Percentiles rank a stretch among this genome's conserved stretches.
Evolutionary conservation across 2,113 vertebrate species (phyloP).

Genomic region (Saguinus midas): DNA sequence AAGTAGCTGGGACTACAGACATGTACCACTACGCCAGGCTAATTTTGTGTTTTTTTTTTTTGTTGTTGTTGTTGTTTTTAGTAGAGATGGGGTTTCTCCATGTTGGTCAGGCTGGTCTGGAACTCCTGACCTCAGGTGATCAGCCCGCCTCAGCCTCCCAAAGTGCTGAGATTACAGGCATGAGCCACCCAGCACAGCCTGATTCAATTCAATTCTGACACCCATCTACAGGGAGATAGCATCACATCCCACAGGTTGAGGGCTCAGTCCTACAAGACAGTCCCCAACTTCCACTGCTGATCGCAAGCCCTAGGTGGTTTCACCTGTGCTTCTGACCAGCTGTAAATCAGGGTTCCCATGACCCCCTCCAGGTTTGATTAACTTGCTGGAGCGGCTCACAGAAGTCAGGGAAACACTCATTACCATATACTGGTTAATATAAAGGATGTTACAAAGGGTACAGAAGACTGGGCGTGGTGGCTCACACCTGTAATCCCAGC

Average conservation of each 20-base stretch:
- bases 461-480: no score
- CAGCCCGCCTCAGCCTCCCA: no score
- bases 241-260: not conserved
- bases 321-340: not conserved
- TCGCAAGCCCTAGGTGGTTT: not conserved
- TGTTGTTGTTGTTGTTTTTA: no score
- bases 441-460: not conserved
- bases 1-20: no score
- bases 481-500: no score
- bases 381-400: not conserved
- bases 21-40: no score
- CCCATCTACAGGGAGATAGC: not conserved
- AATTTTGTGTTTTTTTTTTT: no score
- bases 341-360: not conserved
- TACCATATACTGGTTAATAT: not conserved
- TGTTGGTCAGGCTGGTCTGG: no score
- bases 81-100: no score
- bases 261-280: not conserved
- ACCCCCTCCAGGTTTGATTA: not conserved
- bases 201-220: not conserved
- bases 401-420: not conserved
- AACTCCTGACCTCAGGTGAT: no score
- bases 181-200: no score
- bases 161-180: no score
- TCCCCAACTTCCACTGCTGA: rapidly evolving